These are phyloP conservation scores for Chitala chitala DNA, from an alignment of 2,113 vertebrate genomes.

Conservation along the genomic window DNA sequence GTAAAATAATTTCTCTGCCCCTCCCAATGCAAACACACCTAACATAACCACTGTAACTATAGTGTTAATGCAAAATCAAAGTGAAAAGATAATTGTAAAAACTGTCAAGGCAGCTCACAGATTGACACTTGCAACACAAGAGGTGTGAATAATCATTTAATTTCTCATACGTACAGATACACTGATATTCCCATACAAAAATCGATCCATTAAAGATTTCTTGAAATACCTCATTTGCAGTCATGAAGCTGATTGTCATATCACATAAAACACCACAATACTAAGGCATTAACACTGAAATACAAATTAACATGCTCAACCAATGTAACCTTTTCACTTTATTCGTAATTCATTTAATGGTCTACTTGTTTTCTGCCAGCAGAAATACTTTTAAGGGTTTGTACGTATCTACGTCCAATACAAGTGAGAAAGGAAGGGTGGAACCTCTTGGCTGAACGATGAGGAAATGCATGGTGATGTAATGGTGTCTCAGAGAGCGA, in stretches of 20 bases:
- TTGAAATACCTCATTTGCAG: conserved; percentile 36
- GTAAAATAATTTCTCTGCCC: too few relatives aligned
- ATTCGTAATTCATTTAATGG: not conserved
- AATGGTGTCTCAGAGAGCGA: too few relatives aligned
- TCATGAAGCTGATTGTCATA: conserved; percentile 33
- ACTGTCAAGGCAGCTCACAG: not conserved
- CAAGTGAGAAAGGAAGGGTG: not conserved
- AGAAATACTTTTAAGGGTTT: conserved; percentile 16
- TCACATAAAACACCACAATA: not conserved
- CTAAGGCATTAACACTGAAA: not conserved
- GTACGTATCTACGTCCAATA: not conserved
- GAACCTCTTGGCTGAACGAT: not conserved
- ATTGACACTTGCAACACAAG: not conserved
- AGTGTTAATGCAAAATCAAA: too few relatives aligned
- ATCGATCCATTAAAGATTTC: conserved; percentile 23
- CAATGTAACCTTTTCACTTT: not conserved
- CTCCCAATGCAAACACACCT: too few relatives aligned
- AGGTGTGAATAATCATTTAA: conserved; percentile 40
- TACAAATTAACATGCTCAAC: not conserved
- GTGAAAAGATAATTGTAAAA: not conserved
- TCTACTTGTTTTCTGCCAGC: conserved; percentile 25
- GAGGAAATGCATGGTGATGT: not conserved
- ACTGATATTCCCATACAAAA: conserved; percentile 46
- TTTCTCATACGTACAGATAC: conserved; percentile 42
- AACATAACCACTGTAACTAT: too few relatives aligned